Percentiles rank a stretch among this genome's conserved stretches.
These are phyloP conservation scores for Platichthys flesus DNA, from an alignment of 2,113 vertebrate species.

Conservation along the genomic window DNA sequence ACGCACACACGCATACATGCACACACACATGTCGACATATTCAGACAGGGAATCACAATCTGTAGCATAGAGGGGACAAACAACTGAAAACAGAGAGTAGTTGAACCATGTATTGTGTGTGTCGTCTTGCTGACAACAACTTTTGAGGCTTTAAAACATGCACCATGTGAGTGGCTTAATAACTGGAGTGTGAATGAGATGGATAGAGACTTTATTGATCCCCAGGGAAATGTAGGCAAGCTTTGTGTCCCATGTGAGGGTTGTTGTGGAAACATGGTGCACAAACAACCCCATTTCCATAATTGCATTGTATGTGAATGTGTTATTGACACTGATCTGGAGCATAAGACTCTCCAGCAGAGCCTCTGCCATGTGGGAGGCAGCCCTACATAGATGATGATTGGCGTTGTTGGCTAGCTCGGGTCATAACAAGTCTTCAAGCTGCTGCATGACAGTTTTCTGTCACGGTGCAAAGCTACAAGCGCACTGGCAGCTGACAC, in stretches of 20 bases:
- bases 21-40: constrained; percentile 21
- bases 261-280: background rate
- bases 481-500: background rate
- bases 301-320: background rate
- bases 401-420: background rate
- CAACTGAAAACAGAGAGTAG: background rate
- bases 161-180: too few species aligned
- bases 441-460: background rate
- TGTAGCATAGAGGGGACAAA: background rate
- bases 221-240: too few species aligned
- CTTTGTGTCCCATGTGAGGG: too few species aligned
- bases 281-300: background rate
- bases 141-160: too few species aligned
- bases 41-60: constrained; percentile 1
- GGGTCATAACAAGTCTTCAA: background rate
- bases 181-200: too few species aligned
- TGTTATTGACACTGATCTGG: background rate
- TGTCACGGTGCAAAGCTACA: background rate
- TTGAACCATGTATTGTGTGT: background rate
- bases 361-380: background rate
- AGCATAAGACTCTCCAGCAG: background rate
- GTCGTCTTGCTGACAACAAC: too few species aligned
- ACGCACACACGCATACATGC: constrained; percentile 30
- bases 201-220: too few species aligned
- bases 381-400: background rate